Conservation (phyloP, 1,140 invertebrate species). For the Phthorimaea operculella region DNA sequence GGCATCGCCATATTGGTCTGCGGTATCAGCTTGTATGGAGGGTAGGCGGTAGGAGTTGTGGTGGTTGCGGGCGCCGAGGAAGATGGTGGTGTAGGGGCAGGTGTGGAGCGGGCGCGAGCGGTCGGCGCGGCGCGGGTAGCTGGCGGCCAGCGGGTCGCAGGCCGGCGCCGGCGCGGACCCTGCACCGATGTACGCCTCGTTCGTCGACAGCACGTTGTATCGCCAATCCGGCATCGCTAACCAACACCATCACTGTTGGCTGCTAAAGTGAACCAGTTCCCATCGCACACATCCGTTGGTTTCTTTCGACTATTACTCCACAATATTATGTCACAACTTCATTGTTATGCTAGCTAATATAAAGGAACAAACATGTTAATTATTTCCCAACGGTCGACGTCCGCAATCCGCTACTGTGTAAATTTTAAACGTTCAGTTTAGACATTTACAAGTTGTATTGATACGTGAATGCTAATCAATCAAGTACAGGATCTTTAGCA, state of each 20-base stretch:
- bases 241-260: constrained; percentile 47
- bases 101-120: constrained; percentile 48
- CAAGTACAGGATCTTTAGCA: too few relatives aligned
- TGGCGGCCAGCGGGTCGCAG: constrained; percentile 49
- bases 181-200: constrained; percentile 58
- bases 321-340: constrained; percentile 29
- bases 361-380: constrained; percentile 18
- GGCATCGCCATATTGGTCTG: constrained; percentile 50
- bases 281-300: constrained; percentile 18
- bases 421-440: constrained; percentile 12
- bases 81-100: constrained; percentile 60
- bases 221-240: constrained; percentile 65
- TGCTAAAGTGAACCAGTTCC: constrained; percentile 10
- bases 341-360: constrained; percentile 22
- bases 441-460: too few relatives aligned
- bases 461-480: too few relatives aligned
- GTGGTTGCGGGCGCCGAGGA: constrained; percentile 44
- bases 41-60: constrained; percentile 42
- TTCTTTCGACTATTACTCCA: neutral
- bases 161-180: constrained; percentile 38
- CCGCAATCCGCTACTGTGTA: constrained; percentile 39
- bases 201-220: constrained; percentile 66
- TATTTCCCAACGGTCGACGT: constrained; percentile 35
- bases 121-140: constrained; percentile 55
- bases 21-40: constrained; percentile 36